Evolutionary conservation across 2,113 vertebrate species (phyloP), one percentile per base, ranked within the genome.

Genomic region (Sakesphorus luctuosus): DNA sequence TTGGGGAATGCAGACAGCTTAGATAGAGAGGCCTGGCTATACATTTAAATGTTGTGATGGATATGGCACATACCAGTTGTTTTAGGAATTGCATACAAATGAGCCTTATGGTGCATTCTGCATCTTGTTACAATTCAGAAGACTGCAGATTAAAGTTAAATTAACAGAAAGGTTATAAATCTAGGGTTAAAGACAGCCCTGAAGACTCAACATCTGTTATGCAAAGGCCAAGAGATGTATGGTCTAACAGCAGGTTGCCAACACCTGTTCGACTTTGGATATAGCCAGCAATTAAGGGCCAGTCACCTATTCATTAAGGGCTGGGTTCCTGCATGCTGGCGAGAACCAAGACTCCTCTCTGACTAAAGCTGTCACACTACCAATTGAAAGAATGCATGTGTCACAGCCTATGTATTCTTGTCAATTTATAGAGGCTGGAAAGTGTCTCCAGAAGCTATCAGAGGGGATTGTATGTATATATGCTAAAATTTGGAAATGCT

Each of bases 191-290:
- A 74, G 44, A 62, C 69, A 85, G 2, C 38, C 21, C 11, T 68
- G 53, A 67, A 33, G 53, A 10, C 25, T 73, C 36, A 58, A 14
- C 20, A 8, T 35, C 16, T 91, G 11, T 50, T 68, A 10, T 1
- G 12, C 40, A 31, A 61, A 68, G 47, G 44, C 38, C 12, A 14
- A 71, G 59, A 91, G 43, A 38, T 44, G 23, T 28, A 19, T 53
- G n/a, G 17, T 83, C 10, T 72, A 53, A 14, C 19, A 49, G 44
- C 18, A 55, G 16, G 40, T 20, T 83, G 13, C 17, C 0, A 0
- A 10, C 16, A 33, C 18, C 61, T 61, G 10, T n/a, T 43, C 53
- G 25, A 18, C 69, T 82, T 46, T 71, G 84, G 20, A 10, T 66
- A 6, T 8, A 50, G 66, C 29, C 31, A 61, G 33, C 35, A 63